phyloP scores from a whole-genome alignment of 2,888 invertebrate species.

The Ametastegia equiseti region DNA sequence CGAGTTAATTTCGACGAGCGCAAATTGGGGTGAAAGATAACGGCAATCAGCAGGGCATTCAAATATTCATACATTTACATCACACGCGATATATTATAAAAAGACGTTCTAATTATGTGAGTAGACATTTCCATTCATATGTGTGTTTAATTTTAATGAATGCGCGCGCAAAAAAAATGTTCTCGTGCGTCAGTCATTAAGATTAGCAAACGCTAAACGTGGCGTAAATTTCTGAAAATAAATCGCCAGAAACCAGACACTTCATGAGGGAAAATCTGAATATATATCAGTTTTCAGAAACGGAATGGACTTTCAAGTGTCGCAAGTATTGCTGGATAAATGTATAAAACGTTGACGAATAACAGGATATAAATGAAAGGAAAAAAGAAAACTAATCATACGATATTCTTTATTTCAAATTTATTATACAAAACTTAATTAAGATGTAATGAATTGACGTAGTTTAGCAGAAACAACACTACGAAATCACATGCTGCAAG shows the following conservation, averaged over 20 bases:
- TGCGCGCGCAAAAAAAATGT: not conserved
- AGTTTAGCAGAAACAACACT: slow-evolving; percentile 44
- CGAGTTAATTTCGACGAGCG: too few relatives aligned
- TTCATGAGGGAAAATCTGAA: not conserved
- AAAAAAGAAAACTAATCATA: too few relatives aligned
- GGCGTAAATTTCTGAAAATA: not conserved
- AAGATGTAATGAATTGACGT: not conserved
- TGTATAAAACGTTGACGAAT: not conserved
- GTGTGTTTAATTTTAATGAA: not conserved
- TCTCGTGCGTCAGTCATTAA: not conserved
- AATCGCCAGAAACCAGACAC: not conserved
- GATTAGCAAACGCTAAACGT: not conserved
- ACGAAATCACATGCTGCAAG: slow-evolving; percentile 84
- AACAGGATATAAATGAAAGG: too few relatives aligned
- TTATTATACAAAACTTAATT: not conserved
- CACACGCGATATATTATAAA: not conserved
- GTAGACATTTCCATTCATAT: not conserved
- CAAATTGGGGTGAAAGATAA: too few relatives aligned
- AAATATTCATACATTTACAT: not conserved
- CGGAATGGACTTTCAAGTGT: not conserved
- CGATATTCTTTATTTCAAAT: not conserved
- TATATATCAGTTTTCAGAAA: not conserved
- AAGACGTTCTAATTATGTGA: too few relatives aligned
- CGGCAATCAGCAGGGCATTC: too few relatives aligned
- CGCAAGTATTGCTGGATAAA: not conserved